Base-by-base conservation (phyloP, 2,888 invertebrate species). In the Therioaphis trifolii region DNA sequence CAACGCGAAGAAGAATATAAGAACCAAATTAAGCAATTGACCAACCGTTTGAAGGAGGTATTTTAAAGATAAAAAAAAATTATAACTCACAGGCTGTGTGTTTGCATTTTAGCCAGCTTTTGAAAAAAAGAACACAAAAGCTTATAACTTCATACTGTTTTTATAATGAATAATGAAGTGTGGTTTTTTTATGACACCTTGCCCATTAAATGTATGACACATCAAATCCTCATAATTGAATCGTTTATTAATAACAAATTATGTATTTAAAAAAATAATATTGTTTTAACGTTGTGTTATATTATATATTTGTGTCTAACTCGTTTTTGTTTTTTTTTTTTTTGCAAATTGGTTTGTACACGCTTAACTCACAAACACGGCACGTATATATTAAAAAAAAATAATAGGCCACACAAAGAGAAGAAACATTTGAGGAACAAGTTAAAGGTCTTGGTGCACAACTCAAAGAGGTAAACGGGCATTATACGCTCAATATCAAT, bases 1-100 rank as follows among this genome's bases (percentile, higher is more conserved):
- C 97, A 98, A 93, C 96, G 98, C 89, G 98, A 98, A 91, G 98
- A 98, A 92, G 97, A 97, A 91, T 98, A 98, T 95, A 98, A 98
- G 93, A 96, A 97, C 91, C 98, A 98, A 93, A 98, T 98, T 94
- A 98, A 98, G 94, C 96, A 95, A 90, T 93, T 97, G 91, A 96
- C 96, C 91, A 95, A 96, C 91, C 96, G 97, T 91, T 96, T 98
- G 93, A 98, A 98, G 96, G 98, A 98, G 98, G 98, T 98, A 94
- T 89, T 89, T 89, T 89, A 90, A 90, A 90, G 88, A 88, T 88
- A 88, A 88, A 88, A 90, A 89, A 89, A 89, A 89, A 40, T 69
- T 71, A 68, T 58, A 72, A 76, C 63, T 85, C 78, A 69, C 78
- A 18, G 78, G 40, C 46, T 66, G 66, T 24, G 78, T 69, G 52